Evolutionary conservation across 2,797 vertebrate genomes (phyloP).

Genomic region (Schizopygopsis malacanthus): DNA sequence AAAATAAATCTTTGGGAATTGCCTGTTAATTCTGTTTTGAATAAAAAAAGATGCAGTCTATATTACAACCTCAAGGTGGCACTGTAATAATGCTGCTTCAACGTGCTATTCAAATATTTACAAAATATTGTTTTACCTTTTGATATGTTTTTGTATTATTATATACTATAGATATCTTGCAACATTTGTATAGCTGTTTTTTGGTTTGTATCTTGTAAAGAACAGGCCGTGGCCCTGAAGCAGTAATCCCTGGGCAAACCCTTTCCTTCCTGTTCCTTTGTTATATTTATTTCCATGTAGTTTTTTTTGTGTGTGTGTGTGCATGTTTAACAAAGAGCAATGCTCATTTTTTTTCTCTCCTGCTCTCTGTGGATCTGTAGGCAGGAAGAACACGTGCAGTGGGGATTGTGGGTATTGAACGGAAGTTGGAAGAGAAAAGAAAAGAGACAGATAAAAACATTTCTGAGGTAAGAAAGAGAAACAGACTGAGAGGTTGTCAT

Average conservation of each 20-base stretch:
- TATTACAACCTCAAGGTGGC: constrained; percentile 68
- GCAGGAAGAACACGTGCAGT: constrained; percentile 94
- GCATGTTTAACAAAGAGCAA: constrained; percentile 41
- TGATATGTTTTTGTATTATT: neutral
- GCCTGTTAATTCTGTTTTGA: neutral
- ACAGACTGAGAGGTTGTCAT: constrained; percentile 1
- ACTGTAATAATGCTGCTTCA: constrained; percentile 41
- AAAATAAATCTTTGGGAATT: neutral
- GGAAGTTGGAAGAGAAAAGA: constrained; percentile 96
- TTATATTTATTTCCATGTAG: constrained; percentile 36
- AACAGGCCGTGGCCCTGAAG: neutral
- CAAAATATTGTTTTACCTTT: neutral
- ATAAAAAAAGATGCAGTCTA: neutral
- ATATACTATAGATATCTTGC: neutral
- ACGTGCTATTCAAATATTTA: neutral
- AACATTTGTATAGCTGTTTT: neutral
- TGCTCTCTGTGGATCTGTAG: constrained; percentile 70
- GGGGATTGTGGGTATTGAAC: constrained; percentile 97
- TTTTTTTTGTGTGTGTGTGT: constrained; percentile 26
- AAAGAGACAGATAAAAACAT: constrained; percentile 99
- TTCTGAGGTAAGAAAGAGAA: constrained; percentile 85
- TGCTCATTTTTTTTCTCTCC: constrained; percentile 44
- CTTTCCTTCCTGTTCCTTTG: constrained; percentile 56
- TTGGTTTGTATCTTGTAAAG: constrained; percentile 2
- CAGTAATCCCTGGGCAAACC: constrained; percentile 35